Evolutionary conservation across 2,797 vertebrate genomes (phyloP).

Genomic region (Sebastes miniatus): DNA sequence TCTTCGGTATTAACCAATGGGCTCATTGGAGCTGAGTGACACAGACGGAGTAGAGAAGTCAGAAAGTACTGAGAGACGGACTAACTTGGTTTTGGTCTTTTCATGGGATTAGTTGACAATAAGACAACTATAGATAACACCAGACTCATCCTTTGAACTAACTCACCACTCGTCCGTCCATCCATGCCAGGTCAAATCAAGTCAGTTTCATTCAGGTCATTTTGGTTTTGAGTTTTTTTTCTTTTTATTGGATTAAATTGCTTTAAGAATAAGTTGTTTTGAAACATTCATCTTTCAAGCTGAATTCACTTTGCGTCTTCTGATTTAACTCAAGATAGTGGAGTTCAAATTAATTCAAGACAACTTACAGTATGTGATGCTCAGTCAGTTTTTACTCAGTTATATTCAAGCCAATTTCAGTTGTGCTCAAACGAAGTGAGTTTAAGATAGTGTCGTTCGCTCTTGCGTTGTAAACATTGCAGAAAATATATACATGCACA

Average conservation of each 20-base stretch:
- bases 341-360: not conserved
- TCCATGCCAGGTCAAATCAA: no score
- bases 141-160: not conserved
- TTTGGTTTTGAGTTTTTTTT: not conserved
- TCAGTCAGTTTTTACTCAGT: not conserved
- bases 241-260: not conserved
- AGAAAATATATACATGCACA: no score
- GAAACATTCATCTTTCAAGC: not conserved
- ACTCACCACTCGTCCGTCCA: no score
- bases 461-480: not conserved
- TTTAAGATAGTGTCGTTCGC: not conserved
- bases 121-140: not conserved
- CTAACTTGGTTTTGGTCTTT: not conserved
- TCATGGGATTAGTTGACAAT: not conserved
- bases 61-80: no score
- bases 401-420: not conserved
- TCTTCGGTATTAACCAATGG: not conserved
- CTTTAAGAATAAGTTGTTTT: not conserved
- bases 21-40: not conserved
- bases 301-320: not conserved
- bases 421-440: not conserved
- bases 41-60: no score
- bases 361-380: not conserved
- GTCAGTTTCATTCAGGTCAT: not conserved
- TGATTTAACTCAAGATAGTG: not conserved